Percentiles rank a stretch among this genome's conserved stretches.
Conservation (phyloP, 2,113 vertebrate genomes). For the Microcebus murinus region DNA sequence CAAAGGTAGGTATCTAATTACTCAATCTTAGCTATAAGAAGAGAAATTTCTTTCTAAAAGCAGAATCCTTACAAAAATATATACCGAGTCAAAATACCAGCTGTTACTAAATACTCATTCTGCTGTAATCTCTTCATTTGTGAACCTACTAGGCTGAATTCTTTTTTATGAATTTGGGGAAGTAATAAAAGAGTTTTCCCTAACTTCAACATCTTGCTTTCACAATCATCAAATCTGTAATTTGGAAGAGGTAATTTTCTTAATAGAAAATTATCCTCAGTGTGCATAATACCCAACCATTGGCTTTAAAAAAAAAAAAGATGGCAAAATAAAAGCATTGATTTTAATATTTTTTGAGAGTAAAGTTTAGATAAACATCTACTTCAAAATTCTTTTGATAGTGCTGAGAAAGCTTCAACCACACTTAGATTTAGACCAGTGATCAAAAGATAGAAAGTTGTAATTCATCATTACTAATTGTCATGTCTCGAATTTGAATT, state of each 20-base stretch:
- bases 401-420: neutral
- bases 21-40: slow-evolving; percentile 33
- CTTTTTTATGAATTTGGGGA: neutral
- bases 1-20: slow-evolving; percentile 33
- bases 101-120: neutral
- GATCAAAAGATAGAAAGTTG: neutral
- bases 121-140: neutral
- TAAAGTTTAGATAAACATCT: neutral
- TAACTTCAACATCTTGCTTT: neutral
- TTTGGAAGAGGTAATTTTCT: neutral
- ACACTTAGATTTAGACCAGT: neutral
- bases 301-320: neutral
- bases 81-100: neutral
- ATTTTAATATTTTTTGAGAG: neutral
- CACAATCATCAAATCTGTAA: neutral
- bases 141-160: neutral
- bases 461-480: neutral
- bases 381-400: neutral
- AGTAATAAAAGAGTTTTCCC: neutral
- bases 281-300: neutral
- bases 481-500: neutral
- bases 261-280: neutral
- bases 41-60: slow-evolving; percentile 11
- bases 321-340: neutral
- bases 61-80: slow-evolving; percentile 47